Percentiles rank a stretch among this genome's conserved stretches.
These are phyloP conservation scores for Epiblema foenella DNA, from an alignment of 2,888 invertebrate genomes.

Conservation along the genomic window DNA sequence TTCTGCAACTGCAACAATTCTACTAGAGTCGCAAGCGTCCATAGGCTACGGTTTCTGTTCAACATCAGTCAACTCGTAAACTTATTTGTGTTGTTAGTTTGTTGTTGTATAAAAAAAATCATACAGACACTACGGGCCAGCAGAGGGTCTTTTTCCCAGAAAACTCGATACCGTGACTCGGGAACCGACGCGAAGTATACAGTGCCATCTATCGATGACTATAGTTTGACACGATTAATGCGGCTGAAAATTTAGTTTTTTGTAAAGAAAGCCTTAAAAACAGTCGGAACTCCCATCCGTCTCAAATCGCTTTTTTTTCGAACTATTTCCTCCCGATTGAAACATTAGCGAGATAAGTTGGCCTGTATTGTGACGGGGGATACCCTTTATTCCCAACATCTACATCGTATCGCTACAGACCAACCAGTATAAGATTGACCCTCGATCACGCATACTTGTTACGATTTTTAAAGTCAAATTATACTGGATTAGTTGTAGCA, in stretches of 20 bases:
- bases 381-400: not conserved
- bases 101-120: no score
- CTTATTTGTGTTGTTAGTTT: no score
- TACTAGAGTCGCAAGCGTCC: no score
- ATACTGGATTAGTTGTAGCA: not conserved
- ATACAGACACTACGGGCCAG: no score
- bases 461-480: not conserved
- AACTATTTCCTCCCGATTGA: slow-evolving; percentile 8
- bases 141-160: no score
- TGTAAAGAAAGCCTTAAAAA: not conserved
- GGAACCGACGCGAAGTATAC: no score
- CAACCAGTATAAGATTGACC: not conserved
- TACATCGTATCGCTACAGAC: not conserved
- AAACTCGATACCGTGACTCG: no score
- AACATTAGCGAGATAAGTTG: slow-evolving; percentile 20
- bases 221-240: no score
- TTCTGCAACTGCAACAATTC: no score
- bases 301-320: slow-evolving; percentile 19
- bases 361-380: slow-evolving; percentile 14
- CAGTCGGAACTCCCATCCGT: not conserved
- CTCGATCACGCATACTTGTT: not conserved
- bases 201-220: no score
- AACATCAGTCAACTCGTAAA: no score
- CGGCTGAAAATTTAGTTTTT: not conserved
- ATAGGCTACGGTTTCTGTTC: no score